phyloP scores from a whole-genome alignment of 1,140 invertebrate genomes.

The Diorhabda carinulata region DNA sequence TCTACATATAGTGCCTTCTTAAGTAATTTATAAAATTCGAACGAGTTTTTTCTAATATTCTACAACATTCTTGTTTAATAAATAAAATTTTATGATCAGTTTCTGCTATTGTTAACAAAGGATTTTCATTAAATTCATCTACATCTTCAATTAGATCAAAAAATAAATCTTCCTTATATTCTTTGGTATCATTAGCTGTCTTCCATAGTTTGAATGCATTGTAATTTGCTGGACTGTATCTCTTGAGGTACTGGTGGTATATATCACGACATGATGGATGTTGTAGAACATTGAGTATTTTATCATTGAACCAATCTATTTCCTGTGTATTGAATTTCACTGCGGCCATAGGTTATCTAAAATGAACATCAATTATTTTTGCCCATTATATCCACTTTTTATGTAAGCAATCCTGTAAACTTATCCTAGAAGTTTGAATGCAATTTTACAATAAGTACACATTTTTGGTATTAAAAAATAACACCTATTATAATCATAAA shows the following conservation, averaged over 20 bases:
- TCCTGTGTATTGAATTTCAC: constrained; percentile 21
- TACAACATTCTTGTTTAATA: constrained; percentile 27
- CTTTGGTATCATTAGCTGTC: constrained; percentile 12
- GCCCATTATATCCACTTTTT: too few species aligned
- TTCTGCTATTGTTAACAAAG: constrained; percentile 20
- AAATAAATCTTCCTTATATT: constrained; percentile 20
- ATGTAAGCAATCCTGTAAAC: too few species aligned
- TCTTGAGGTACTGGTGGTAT: constrained; percentile 18
- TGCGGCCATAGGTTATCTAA: constrained; percentile 17
- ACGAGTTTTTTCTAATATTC: constrained; percentile 26
- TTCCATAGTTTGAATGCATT: constrained; percentile 23
- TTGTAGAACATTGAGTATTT: constrained; percentile 23
- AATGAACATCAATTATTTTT: background rate
- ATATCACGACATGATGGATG: constrained; percentile 18
- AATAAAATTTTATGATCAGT: constrained; percentile 23
- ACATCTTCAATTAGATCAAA: constrained; percentile 29
- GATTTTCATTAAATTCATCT: constrained; percentile 27
- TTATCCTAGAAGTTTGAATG: too few species aligned
- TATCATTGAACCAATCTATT: constrained; percentile 23
- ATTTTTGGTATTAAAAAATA: too few species aligned
- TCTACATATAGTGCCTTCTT: constrained; percentile 13
- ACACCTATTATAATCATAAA: too few species aligned
- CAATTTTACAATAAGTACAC: too few species aligned
- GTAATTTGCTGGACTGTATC: constrained; percentile 10
- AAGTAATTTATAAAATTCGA: constrained; percentile 24